Percentiles rank a stretch among this genome's conserved stretches.
Conservation (phyloP, 2,888 invertebrate species). For the Plagodis dolabraria region DNA sequence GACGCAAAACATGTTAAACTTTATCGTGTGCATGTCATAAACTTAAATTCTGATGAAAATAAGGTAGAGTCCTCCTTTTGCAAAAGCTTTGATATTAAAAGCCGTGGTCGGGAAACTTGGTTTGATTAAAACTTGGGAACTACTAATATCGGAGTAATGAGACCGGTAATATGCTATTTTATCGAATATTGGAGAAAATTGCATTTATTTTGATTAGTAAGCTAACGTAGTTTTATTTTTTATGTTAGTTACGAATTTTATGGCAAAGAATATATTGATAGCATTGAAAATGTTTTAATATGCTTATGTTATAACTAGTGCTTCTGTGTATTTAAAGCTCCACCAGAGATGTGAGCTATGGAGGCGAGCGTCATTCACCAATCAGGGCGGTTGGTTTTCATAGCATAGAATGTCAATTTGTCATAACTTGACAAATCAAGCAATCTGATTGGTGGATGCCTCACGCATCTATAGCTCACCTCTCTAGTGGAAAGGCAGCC, state of each 20-base stretch:
- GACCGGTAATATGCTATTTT: conserved; percentile 17
- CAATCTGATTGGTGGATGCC: too few species aligned
- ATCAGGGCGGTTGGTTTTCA: too few species aligned
- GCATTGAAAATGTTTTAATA: too few species aligned
- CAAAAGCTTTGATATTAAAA: conserved; percentile 36
- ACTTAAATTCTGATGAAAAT: conserved; percentile 23
- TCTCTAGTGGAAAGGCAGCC: too few species aligned
- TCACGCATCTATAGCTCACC: too few species aligned
- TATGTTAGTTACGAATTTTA: not conserved
- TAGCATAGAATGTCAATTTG: too few species aligned
- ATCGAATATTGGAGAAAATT: conserved; percentile 14
- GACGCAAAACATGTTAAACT: conserved; percentile 21
- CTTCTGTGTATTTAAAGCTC: too few species aligned
- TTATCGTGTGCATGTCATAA: conserved; percentile 22
- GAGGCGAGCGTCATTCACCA: too few species aligned
- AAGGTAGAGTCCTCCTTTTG: conserved; percentile 19
- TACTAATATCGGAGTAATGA: conserved; percentile 25
- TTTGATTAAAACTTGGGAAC: conserved; percentile 37
- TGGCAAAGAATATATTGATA: too few species aligned
- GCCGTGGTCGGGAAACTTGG: conserved; percentile 29
- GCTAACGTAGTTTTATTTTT: not conserved
- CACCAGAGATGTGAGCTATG: too few species aligned
- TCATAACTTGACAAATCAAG: too few species aligned
- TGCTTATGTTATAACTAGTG: too few species aligned
- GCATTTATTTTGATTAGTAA: not conserved